A percentile compares a stretch with the other conserved stretches of the same genome.
phyloP scores from a whole-genome alignment of 2,797 vertebrate species.

The Hapalemur alaotrensis region DNA sequence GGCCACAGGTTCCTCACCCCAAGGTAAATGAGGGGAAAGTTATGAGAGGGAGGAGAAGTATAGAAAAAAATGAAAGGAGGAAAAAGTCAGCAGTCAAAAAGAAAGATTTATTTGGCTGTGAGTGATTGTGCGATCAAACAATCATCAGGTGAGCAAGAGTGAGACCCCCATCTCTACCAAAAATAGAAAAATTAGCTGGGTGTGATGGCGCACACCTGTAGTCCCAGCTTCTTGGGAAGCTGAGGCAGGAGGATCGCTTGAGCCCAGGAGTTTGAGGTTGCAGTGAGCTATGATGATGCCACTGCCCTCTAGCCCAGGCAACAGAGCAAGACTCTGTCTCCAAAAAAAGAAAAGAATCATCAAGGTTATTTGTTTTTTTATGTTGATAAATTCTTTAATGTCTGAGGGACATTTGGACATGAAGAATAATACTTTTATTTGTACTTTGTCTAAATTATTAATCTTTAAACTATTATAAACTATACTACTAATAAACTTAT shows the following conservation, averaged over 20 bases:
- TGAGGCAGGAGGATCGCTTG: neutral
- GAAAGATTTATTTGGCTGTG: neutral
- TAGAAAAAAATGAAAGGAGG: neutral
- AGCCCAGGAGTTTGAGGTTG: neutral
- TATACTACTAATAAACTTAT: neutral
- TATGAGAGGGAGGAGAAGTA: neutral
- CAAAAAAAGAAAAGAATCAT: neutral
- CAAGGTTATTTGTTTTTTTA: neutral
- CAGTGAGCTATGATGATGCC: neutral
- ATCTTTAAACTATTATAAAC: neutral
- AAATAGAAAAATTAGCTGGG: neutral
- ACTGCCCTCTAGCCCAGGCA: too few relatives aligned
- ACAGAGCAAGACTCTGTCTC: neutral
- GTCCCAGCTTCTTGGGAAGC: neutral
- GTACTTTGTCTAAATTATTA: neutral
- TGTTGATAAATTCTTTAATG: neutral
- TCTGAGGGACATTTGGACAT: neutral
- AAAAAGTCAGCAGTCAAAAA: neutral
- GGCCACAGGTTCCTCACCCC: neutral
- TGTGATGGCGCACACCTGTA: neutral
- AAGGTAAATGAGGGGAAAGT: neutral
- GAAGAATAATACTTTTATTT: neutral
- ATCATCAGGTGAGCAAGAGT: neutral
- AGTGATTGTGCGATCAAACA: neutral
- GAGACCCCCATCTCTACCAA: neutral